phyloP scores from a whole-genome alignment of 1,140 invertebrate genomes.

The Drosophila carrolli region DNA sequence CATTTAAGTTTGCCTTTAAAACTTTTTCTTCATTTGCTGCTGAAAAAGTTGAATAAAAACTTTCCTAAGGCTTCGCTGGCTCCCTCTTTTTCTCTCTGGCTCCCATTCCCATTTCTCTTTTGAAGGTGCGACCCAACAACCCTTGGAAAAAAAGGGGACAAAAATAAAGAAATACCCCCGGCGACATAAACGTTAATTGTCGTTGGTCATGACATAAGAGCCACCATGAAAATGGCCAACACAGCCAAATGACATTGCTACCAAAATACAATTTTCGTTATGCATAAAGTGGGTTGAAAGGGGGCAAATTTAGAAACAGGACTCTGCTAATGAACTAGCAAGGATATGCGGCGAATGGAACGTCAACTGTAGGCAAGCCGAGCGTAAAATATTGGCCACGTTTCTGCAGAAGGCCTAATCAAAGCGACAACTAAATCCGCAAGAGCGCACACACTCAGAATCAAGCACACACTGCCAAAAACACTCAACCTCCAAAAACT shows the following conservation, averaged over 20 bases:
- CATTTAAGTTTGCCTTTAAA: constrained; percentile 51
- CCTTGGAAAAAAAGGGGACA: constrained; percentile 21
- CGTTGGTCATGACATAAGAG: constrained; percentile 68
- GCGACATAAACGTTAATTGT: constrained; percentile 63
- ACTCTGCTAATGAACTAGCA: constrained; percentile 61
- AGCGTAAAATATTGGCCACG: constrained; percentile 56
- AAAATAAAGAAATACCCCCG: constrained; percentile 14
- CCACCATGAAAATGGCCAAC: constrained; percentile 54
- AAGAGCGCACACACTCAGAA: constrained; percentile 15
- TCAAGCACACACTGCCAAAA: constrained; percentile 8
- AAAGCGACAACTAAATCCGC: constrained; percentile 52
- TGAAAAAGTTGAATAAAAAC: constrained; percentile 46
- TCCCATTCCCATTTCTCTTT: neutral
- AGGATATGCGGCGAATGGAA: constrained; percentile 42
- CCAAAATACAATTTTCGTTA: constrained; percentile 54
- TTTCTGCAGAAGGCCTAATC: constrained; percentile 47
- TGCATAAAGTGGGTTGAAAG: constrained; percentile 47
- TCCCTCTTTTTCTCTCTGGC: neutral
- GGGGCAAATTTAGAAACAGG: neutral
- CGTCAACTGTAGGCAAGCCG: constrained; percentile 36
- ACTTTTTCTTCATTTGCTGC: constrained; percentile 50
- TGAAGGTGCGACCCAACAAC: constrained; percentile 33
- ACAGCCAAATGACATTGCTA: constrained; percentile 52
- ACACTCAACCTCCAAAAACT: neutral
- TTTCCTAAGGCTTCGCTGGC: constrained; percentile 36